Conservation (phyloP, 2,113 vertebrate genomes). For the Strix aluco region DNA sequence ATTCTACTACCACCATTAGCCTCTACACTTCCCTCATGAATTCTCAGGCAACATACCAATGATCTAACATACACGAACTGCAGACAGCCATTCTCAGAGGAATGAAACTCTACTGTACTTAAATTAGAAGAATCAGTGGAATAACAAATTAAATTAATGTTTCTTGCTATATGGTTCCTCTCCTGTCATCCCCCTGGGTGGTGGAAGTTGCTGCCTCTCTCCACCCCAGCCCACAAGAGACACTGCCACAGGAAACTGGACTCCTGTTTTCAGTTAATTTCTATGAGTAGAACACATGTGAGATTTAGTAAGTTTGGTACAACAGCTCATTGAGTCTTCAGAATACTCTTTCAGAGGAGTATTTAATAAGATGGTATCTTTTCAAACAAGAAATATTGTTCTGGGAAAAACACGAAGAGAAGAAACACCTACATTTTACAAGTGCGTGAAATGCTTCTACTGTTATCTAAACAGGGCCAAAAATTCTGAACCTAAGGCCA, state of each 20-base stretch:
- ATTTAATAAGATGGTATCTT: conserved; percentile 61
- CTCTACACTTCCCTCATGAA: background rate
- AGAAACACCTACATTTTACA: conserved; percentile 61
- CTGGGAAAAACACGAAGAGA: conserved; percentile 54
- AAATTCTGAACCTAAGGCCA: conserved; percentile 65
- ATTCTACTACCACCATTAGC: background rate
- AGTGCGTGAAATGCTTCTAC: conserved; percentile 42
- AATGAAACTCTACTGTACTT: background rate
- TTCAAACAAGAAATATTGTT: conserved; percentile 45
- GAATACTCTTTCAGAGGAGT: conserved; percentile 64
- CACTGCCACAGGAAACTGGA: conserved; percentile 8
- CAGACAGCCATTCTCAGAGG: background rate
- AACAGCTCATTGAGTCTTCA: conserved; percentile 70
- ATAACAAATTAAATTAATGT: background rate
- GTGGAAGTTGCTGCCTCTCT: background rate
- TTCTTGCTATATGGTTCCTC: background rate
- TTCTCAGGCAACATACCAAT: background rate
- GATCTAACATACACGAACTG: background rate
- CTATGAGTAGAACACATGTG: background rate
- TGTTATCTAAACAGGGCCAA: conserved; percentile 51
- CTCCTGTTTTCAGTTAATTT: conserved; percentile 46
- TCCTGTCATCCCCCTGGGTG: background rate
- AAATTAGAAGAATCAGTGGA: background rate
- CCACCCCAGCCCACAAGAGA: background rate
- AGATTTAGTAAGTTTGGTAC: conserved; percentile 61